Evolutionary conservation across 2,888 invertebrate genomes (phyloP).

Genomic region (Athripsodes cinereus): DNA sequence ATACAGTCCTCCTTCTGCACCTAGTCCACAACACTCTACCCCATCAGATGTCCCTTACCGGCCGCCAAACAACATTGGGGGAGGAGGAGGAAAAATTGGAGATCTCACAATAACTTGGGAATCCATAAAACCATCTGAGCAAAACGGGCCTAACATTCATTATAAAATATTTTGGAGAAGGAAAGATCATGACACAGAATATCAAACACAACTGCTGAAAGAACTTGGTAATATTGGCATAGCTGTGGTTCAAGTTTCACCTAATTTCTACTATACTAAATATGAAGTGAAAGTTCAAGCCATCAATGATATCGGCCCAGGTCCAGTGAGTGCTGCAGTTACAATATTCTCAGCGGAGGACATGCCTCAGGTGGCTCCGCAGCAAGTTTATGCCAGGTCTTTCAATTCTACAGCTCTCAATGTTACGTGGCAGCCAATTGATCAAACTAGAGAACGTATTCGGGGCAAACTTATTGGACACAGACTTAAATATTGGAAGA

Average conservation of each 20-base stretch:
- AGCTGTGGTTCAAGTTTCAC: constrained; percentile 70
- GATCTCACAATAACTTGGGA: constrained; percentile 90
- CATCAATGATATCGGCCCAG: constrained; percentile 72
- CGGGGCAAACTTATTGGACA: constrained; percentile 90
- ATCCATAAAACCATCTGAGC: constrained; percentile 67
- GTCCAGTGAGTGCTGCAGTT: constrained; percentile 71
- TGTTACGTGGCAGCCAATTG: constrained; percentile 85
- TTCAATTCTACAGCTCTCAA: constrained; percentile 91
- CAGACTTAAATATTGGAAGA: constrained; percentile 89
- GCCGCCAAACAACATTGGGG: constrained; percentile 74
- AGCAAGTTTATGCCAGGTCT: constrained; percentile 67
- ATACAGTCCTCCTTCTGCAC: constrained; percentile 71
- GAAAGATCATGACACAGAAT: constrained; percentile 66
- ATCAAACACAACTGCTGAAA: constrained; percentile 63
- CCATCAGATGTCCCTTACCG: constrained; percentile 72
- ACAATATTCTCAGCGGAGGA: constrained; percentile 84
- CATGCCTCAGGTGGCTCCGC: constrained; percentile 88
- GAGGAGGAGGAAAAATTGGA: constrained; percentile 94
- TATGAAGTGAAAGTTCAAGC: constrained; percentile 85
- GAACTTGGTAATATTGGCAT: constrained; percentile 70
- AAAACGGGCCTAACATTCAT: constrained; percentile 84
- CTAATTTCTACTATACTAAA: constrained; percentile 71
- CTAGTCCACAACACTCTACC: constrained; percentile 83
- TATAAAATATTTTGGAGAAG: constrained; percentile 88
- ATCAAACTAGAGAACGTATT: constrained; percentile 74